Evolutionary conservation across 2,797 vertebrate genomes (phyloP).

Genomic region (Anguilla megastoma): DNA sequence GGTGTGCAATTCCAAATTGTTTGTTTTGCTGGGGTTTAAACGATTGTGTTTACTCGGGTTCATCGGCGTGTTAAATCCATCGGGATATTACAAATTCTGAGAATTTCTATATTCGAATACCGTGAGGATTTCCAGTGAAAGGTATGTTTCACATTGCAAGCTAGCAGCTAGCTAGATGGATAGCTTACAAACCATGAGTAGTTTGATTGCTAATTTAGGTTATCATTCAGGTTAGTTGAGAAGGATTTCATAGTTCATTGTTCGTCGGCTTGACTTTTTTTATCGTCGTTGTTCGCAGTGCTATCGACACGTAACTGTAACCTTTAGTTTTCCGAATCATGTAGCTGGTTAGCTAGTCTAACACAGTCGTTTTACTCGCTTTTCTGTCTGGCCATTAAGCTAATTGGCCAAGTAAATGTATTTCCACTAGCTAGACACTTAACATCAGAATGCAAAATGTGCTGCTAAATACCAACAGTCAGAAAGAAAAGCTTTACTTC

Average conservation of each 20-base stretch:
- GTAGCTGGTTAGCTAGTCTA: background rate
- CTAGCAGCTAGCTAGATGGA: background rate
- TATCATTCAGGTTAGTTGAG: background rate
- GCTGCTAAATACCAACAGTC: background rate
- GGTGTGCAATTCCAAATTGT: background rate
- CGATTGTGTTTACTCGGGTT: background rate
- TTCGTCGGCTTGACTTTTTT: background rate
- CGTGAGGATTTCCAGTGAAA: background rate
- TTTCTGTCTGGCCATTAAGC: background rate
- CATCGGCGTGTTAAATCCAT: background rate
- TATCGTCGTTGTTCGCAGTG: too few species aligned
- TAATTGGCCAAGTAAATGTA: background rate
- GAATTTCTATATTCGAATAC: background rate
- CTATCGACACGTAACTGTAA: background rate
- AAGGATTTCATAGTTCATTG: background rate
- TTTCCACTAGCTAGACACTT: background rate
- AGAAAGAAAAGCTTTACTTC: background rate
- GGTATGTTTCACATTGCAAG: slow-evolving; percentile 1
- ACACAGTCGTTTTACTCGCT: background rate
- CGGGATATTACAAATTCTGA: background rate
- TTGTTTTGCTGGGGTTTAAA: background rate
- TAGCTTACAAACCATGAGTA: background rate
- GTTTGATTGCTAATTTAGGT: background rate
- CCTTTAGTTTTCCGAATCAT: background rate
- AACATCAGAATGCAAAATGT: background rate